phyloP scores from a whole-genome alignment of 1,140 invertebrate species.

The Samia ricini region DNA sequence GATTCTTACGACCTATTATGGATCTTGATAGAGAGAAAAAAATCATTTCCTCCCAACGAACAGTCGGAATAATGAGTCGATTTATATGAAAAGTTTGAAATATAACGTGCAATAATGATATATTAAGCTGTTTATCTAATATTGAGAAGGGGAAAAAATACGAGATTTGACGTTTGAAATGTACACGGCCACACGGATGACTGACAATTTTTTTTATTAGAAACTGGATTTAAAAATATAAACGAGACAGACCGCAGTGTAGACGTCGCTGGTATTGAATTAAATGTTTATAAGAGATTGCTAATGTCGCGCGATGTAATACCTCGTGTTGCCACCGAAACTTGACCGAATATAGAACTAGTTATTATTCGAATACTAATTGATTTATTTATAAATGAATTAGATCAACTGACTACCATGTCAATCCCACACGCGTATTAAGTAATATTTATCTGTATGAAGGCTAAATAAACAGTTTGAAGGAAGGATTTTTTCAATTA shows the following conservation, averaged over 20 bases:
- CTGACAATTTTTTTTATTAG: not conserved
- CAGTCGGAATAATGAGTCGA: slow-evolving; percentile 10
- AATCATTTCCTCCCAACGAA: slow-evolving; percentile 9
- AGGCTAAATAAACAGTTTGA: too few relatives aligned
- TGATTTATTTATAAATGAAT: slow-evolving; percentile 6
- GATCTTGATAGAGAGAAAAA: slow-evolving; percentile 3
- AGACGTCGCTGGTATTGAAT: not conserved
- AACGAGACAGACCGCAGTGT: not conserved
- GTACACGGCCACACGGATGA: slow-evolving; percentile 7
- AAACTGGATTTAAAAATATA: slow-evolving; percentile 9
- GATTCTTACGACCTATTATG: not conserved
- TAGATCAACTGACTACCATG: not conserved
- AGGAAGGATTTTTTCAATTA: too few relatives aligned
- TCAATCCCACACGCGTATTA: not conserved
- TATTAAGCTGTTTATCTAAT: slow-evolving; percentile 10
- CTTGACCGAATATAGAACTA: slow-evolving; percentile 5
- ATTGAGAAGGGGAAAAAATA: slow-evolving; percentile 1
- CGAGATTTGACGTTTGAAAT: not conserved
- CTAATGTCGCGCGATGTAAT: slow-evolving; percentile 3
- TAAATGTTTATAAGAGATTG: not conserved
- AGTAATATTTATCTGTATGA: slow-evolving; percentile 1
- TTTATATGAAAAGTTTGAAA: slow-evolving; percentile 13
- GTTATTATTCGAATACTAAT: slow-evolving; percentile 6
- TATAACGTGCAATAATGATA: slow-evolving; percentile 16
- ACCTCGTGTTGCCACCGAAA: not conserved